Evolutionary conservation across 1,140 invertebrate genomes (phyloP).

Genomic region (Andrena cerasifolii): DNA sequence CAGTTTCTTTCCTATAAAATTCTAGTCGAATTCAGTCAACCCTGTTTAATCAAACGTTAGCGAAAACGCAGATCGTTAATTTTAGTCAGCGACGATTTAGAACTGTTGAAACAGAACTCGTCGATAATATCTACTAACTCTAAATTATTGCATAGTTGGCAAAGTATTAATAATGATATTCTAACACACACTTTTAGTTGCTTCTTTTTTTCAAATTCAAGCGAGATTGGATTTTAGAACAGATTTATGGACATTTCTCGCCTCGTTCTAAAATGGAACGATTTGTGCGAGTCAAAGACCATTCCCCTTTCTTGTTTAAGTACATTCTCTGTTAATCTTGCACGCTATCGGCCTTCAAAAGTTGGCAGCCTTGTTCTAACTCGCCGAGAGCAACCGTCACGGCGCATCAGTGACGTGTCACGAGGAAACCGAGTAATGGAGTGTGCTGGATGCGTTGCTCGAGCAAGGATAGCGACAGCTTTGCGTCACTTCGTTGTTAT

Average conservation of each 20-base stretch:
- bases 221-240: no score
- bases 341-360: constrained; percentile 28
- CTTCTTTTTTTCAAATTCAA: no score
- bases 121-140: no score
- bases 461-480: constrained; percentile 27
- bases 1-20: not conserved
- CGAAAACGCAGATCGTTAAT: no score
- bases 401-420: constrained; percentile 66
- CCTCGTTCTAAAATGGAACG: not conserved
- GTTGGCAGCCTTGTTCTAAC: constrained; percentile 56
- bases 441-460: not conserved
- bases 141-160: no score
- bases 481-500: constrained; percentile 64
- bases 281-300: not conserved
- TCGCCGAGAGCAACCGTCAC: constrained; percentile 48
- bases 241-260: not conserved
- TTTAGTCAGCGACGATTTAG: no score
- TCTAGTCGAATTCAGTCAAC: constrained; percentile 8
- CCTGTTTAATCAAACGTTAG: no score
- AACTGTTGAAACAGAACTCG: no score
- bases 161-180: no score
- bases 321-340: not conserved
- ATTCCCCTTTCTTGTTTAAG: not conserved
- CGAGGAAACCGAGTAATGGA: constrained; percentile 53
- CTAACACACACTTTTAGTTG: no score